Evolutionary conservation across 92 coral and sea anemone genomes (phyloP), one percentile per base, ranked within the genome.

Genomic region (Plumapathes pennacea): DNA sequence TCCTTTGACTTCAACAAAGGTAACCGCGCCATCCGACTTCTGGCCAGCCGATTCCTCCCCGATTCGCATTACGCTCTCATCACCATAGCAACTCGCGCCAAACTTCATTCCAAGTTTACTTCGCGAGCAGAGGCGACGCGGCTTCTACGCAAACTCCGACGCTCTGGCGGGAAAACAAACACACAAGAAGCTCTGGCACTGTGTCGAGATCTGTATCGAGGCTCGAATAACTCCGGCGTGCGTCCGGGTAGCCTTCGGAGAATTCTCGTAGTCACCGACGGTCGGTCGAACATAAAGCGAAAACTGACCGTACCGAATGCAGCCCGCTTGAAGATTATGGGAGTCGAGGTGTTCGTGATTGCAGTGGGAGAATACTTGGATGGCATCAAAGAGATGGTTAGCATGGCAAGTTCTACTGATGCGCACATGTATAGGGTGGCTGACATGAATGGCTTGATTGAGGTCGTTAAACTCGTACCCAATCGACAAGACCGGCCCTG

Each of bases 131-230:
- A 54, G 11, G 83, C 86, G 19, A 74, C 34, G 21, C n/a, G 33
- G 28, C 67, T 72, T 57, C 70, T 87, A 58, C 67, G 67, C 68
- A 52, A 30, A 28, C 45, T 82, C 10, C 62, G 41, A 56, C 79
- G 96, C 31, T 63, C 74, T 25, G 96, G 96, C 64, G 96, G 96
- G 41, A 87, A 87, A 74, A 87, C 96, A 9, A 87, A 87, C 28
- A 87, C 96, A 50, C 96, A 87, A 49, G 89, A 69, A 12, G 96
- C 96, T 20, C 52, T 87, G 63, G 76, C 72, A 25, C 57, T 61
- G 42, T 81, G 89, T 39, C 65, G 57, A 47, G 32, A 53, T 43
- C 75, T 87, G 64, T 72, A 46, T 25, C 48, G 46, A 2, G 54
- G 54, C 5, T n/a, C n/a, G n/a, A 56, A 55, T 21, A 32, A 57